Percentiles rank a stretch among this genome's conserved stretches.
phyloP scores from a whole-genome alignment of 2,888 invertebrate genomes.

The Hanleya hanleyi region DNA sequence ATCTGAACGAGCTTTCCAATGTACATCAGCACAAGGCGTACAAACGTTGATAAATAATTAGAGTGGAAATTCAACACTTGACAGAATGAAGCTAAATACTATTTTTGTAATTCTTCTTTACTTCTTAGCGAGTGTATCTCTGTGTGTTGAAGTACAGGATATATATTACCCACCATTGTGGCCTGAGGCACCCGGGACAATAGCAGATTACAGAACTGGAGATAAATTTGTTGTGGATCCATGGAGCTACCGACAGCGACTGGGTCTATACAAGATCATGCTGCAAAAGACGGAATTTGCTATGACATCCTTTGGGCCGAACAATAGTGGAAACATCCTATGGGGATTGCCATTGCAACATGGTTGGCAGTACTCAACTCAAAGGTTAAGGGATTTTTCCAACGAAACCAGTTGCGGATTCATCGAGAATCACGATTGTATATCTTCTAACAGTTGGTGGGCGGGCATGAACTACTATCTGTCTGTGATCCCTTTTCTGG shows the following conservation, averaged over 20 bases:
- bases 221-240: constrained; percentile 10
- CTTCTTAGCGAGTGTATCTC: too few relatives aligned
- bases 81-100: too few relatives aligned
- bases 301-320: constrained; percentile 15
- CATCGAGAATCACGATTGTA: neutral
- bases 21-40: too few relatives aligned
- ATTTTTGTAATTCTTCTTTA: too few relatives aligned
- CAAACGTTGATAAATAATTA: too few relatives aligned
- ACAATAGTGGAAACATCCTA: constrained; percentile 20
- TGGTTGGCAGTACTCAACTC: constrained; percentile 22
- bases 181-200: neutral
- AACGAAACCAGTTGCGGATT: neutral
- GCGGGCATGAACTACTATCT: constrained; percentile 30
- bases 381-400: neutral
- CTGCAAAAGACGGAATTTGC: constrained; percentile 8
- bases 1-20: too few relatives aligned
- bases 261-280: constrained; percentile 20
- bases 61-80: too few relatives aligned
- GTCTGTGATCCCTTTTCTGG: constrained; percentile 27
- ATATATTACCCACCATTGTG: neutral
- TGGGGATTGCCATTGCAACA: constrained; percentile 30
- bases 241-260: constrained; percentile 27
- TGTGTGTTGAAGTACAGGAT: too few relatives aligned
- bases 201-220: neutral
- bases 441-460: constrained; percentile 31